These are phyloP conservation scores for Macroteleia sp. DNA, from an alignment of 2,888 invertebrate species.

Conservation along the genomic window DNA sequence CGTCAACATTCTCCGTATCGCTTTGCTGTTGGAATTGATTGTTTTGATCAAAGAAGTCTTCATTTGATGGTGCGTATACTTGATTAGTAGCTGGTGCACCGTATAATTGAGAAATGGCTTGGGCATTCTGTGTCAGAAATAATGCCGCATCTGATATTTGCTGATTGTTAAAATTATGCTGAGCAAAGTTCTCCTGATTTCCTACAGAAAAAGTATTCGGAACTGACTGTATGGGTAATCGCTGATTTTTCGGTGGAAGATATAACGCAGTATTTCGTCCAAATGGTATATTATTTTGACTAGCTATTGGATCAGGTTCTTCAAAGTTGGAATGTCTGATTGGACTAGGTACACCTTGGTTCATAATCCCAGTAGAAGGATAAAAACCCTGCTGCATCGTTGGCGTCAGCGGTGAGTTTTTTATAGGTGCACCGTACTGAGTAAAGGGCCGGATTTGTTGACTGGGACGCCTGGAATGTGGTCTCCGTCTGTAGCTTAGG, in stretches of 20 bases:
- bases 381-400: slow-evolving; percentile 63
- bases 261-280: slow-evolving; percentile 78
- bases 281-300: slow-evolving; percentile 79
- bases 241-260: slow-evolving; percentile 80
- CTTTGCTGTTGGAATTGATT: slow-evolving; percentile 68
- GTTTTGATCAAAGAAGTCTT: slow-evolving; percentile 62
- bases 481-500: slow-evolving; percentile 68
- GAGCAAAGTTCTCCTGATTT: slow-evolving; percentile 63
- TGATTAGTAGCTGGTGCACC: slow-evolving; percentile 74
- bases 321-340: slow-evolving; percentile 72
- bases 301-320: slow-evolving; percentile 76
- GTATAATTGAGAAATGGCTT: slow-evolving; percentile 79
- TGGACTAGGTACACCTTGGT: slow-evolving; percentile 73
- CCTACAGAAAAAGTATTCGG: slow-evolving; percentile 29
- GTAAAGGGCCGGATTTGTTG: slow-evolving; percentile 74
- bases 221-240: slow-evolving; percentile 70
- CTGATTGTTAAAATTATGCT: slow-evolving; percentile 60
- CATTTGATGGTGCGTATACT: slow-evolving; percentile 75
- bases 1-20: slow-evolving; percentile 24
- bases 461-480: slow-evolving; percentile 67
- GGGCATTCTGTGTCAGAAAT: slow-evolving; percentile 78
- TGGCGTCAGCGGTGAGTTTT: slow-evolving; percentile 43
- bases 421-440: slow-evolving; percentile 76
- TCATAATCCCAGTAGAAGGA: slow-evolving; percentile 45
- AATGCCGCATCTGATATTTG: slow-evolving; percentile 79